These are phyloP conservation scores for Myathropa florea DNA, from an alignment of 2,888 invertebrate genomes.

Conservation along the genomic window DNA sequence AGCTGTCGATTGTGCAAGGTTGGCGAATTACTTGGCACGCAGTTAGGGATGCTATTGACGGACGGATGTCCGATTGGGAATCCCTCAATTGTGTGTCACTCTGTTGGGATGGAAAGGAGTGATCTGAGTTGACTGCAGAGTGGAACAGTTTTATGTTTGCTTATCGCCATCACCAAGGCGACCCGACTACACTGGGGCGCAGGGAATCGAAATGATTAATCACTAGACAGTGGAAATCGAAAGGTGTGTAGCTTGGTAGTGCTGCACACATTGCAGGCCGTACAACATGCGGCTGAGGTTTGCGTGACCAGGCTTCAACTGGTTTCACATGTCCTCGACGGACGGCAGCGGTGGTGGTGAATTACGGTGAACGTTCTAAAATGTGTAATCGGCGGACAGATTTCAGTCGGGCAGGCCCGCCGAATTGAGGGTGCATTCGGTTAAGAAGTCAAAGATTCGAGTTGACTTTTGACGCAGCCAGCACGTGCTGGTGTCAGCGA, in stretches of 20 bases:
- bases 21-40: constrained; percentile 52
- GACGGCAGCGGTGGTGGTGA: constrained; percentile 9
- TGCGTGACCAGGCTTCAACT: constrained; percentile 69
- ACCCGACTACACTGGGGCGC: constrained; percentile 49
- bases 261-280: constrained; percentile 27
- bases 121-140: constrained; percentile 20
- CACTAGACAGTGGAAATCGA: constrained; percentile 66
- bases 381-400: constrained; percentile 50
- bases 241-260: constrained; percentile 55
- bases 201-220: constrained; percentile 63
- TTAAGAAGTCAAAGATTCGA: constrained; percentile 58
- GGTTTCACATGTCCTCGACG: constrained; percentile 68
- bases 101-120: constrained; percentile 26
- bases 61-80: constrained; percentile 38
- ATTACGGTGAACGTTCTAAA: constrained; percentile 57
- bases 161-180: constrained; percentile 63
- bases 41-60: constrained; percentile 55
- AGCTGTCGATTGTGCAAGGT: constrained; percentile 31
- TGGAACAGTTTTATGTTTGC: constrained; percentile 49
- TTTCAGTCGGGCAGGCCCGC: constrained; percentile 23
- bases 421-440: constrained; percentile 13
- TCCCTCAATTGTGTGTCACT: constrained; percentile 11
- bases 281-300: constrained; percentile 47
- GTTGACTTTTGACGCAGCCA: constrained; percentile 61
- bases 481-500: constrained; percentile 55